A percentile compares a stretch with the other conserved stretches of the same genome.
Evolutionary conservation across 1,140 invertebrate genomes (phyloP).

Genomic region (Apis dorsata): DNA sequence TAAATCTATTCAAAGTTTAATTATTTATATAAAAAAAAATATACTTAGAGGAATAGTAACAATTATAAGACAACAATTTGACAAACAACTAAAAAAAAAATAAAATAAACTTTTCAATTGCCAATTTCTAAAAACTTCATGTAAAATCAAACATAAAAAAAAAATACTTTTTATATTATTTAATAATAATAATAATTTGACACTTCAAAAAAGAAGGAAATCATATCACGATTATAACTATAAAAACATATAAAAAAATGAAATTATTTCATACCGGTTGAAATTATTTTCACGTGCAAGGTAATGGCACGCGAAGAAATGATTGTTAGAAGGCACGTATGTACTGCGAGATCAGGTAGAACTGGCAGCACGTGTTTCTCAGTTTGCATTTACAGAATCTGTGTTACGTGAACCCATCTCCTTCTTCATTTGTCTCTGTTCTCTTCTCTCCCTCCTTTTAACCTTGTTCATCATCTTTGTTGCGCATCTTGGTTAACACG

Average conservation of each 20-base stretch:
- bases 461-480: slow-evolving; percentile 26
- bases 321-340: slow-evolving; percentile 33
- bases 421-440: slow-evolving; percentile 14
- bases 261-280: neutral
- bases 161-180: neutral
- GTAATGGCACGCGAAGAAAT: slow-evolving; percentile 14
- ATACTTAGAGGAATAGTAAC: neutral
- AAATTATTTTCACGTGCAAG: slow-evolving; percentile 7
- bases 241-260: neutral
- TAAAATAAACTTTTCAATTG: neutral
- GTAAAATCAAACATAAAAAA: neutral
- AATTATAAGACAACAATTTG: neutral
- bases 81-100: neutral
- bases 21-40: neutral
- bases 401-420: slow-evolving; percentile 58
- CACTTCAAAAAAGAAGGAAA: neutral
- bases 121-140: slow-evolving; percentile 6
- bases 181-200: neutral
- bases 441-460: slow-evolving; percentile 8
- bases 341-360: slow-evolving; percentile 50
- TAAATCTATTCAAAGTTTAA: neutral
- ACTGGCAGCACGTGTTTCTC: slow-evolving; percentile 63
- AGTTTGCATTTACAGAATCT: slow-evolving; percentile 41
- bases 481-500: slow-evolving; percentile 13
- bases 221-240: neutral